Percentiles rank a stretch among this genome's conserved stretches.
Conservation (phyloP, 2,797 vertebrate species). For the Sebastes reedi region DNA sequence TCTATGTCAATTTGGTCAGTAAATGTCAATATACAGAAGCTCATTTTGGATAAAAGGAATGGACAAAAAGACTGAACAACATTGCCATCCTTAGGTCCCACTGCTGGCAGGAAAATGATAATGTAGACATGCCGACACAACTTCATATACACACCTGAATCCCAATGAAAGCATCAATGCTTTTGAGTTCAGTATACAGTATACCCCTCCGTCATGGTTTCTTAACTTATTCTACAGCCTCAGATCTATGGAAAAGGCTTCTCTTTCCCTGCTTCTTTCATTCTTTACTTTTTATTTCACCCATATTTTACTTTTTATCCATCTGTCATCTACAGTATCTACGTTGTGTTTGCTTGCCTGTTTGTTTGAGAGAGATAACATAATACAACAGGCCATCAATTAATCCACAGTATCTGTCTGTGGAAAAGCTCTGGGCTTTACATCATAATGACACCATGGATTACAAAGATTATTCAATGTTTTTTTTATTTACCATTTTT, state of each 20-base stretch:
- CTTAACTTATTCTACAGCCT: not conserved
- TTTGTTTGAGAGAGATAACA: constrained; percentile 10
- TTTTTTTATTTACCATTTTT: not conserved
- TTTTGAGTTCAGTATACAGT: not conserved
- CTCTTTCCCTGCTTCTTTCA: not conserved
- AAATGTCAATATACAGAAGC: not conserved
- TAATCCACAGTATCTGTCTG: constrained; percentile 4
- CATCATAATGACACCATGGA: constrained; percentile 33
- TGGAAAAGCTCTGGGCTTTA: constrained; percentile 14
- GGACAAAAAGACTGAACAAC: not conserved
- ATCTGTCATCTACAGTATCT: not conserved
- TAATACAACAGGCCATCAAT: constrained; percentile 17
- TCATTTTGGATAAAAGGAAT: not conserved
- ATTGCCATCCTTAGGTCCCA: not conserved
- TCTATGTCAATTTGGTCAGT: not conserved
- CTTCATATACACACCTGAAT: not conserved
- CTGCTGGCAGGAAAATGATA: not conserved
- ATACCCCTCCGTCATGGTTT: not conserved
- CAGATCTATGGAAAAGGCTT: not conserved
- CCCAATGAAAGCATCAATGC: not conserved
- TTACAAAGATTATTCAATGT: constrained; percentile 12
- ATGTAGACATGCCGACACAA: not conserved
- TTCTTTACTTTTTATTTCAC: not conserved
- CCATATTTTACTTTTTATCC: not conserved
- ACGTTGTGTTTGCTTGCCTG: constrained; percentile 1